Evolutionary conservation across 2,113 vertebrate genomes (phyloP).

Genomic region (Triplophysa tibetana): DNA sequence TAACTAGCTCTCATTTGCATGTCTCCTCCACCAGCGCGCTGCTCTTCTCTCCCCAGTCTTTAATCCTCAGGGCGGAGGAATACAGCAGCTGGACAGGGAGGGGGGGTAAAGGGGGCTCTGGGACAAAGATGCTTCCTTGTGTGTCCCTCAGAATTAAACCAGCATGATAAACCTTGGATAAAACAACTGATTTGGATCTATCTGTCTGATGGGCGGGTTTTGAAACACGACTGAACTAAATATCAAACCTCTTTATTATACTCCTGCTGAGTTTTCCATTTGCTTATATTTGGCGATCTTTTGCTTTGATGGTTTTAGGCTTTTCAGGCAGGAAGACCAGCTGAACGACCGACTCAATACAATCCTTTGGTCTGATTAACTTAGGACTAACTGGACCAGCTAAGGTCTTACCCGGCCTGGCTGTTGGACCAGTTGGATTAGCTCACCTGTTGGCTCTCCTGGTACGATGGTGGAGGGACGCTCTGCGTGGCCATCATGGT

Average conservation of each 20-base stretch:
- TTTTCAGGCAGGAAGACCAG: no score
- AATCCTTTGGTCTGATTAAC: background rate
- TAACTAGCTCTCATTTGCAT: conserved; percentile 84
- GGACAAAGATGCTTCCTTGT: conserved; percentile 53
- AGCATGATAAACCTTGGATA: conserved; percentile 6
- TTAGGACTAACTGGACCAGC: no score
- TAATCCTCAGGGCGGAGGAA: conserved; percentile 72
- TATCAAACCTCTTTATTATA: background rate
- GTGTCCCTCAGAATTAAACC: conserved; percentile 15
- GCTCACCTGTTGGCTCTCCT: conserved; percentile 97
- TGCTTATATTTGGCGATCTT: no score
- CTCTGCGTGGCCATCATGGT: conserved; percentile 99
- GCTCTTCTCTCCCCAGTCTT: conserved; percentile 70
- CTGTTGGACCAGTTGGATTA: no score
- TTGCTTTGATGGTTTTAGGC: no score
- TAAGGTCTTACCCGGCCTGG: no score
- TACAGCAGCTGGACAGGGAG: conserved; percentile 59
- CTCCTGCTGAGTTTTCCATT: background rate
- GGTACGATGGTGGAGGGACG: conserved; percentile 96
- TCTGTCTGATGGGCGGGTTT: background rate
- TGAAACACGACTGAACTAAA: background rate
- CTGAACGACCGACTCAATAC: no score
- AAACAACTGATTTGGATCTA: background rate
- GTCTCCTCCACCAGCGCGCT: conserved; percentile 70
- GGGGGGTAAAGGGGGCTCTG: conserved; percentile 28